These are phyloP conservation scores for Cotesia glomerata DNA, from an alignment of 1,140 invertebrate genomes.

Conservation along the genomic window DNA sequence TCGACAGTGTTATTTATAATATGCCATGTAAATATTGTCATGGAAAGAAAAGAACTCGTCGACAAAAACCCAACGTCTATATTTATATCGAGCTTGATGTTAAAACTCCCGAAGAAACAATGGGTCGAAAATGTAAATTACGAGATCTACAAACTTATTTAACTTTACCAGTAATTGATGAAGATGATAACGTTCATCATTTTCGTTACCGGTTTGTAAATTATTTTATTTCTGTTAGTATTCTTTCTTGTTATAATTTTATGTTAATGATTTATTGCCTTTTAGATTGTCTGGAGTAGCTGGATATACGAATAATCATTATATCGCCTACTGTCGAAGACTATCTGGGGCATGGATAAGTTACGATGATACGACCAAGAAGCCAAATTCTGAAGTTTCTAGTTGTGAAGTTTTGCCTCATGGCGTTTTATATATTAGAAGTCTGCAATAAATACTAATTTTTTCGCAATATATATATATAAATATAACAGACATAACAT, in stretches of 20 bases:
- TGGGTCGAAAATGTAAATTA: neutral
- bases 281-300: neutral
- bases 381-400: neutral
- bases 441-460: neutral
- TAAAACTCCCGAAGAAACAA: neutral
- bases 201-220: neutral
- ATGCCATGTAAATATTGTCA: neutral
- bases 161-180: neutral
- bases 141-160: neutral
- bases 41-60: neutral
- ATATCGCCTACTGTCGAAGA: neutral
- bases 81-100: neutral
- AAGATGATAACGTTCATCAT: neutral
- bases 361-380: neutral
- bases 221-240: neutral
- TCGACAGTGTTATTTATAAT: neutral
- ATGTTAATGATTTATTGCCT: neutral
- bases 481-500: no score
- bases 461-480: neutral
- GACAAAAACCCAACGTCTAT: neutral
- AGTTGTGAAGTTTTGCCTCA: neutral
- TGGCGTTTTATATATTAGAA: neutral
- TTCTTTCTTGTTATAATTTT: neutral
- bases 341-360: neutral
- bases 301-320: neutral